Evolutionary conservation across 2,797 vertebrate species (phyloP).

Genomic region (Percopsis omiscomaycus): DNA sequence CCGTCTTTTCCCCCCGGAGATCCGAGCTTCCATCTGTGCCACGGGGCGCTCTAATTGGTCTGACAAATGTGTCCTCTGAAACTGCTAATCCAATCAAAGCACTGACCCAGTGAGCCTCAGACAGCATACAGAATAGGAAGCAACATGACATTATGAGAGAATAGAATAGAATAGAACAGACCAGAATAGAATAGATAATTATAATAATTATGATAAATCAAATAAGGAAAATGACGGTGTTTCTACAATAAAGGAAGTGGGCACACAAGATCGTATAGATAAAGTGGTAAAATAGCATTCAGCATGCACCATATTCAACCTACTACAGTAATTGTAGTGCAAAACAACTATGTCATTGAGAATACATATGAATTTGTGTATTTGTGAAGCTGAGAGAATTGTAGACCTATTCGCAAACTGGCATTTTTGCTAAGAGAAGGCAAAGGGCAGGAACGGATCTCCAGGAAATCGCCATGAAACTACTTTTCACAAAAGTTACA

Average conservation of each 20-base stretch:
- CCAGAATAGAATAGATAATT: conserved; percentile 3
- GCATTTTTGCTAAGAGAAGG: no score
- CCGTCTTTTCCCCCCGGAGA: conserved; percentile 54
- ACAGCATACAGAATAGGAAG: conserved; percentile 5
- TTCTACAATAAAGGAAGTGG: not conserved
- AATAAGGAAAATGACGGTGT: not conserved
- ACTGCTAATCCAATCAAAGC: conserved; percentile 68
- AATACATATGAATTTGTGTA: no score
- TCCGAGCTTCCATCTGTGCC: conserved; percentile 69
- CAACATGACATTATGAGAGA: not conserved
- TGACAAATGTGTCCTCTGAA: conserved; percentile 64
- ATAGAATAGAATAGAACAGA: conserved; percentile 11
- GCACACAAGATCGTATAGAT: no score
- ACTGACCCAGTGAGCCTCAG: conserved; percentile 46
- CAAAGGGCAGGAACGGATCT: no score
- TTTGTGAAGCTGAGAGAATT: no score
- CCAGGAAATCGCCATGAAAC: no score
- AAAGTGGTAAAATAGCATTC: no score
- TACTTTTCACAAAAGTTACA: no score
- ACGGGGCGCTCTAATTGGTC: conserved; percentile 69
- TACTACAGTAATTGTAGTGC: no score
- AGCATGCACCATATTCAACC: no score
- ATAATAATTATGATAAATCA: not conserved
- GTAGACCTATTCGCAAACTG: no score
- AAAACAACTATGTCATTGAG: no score